Base-by-base conservation (phyloP, 1,140 invertebrate species). In the Cepaea nemoralis region DNA sequence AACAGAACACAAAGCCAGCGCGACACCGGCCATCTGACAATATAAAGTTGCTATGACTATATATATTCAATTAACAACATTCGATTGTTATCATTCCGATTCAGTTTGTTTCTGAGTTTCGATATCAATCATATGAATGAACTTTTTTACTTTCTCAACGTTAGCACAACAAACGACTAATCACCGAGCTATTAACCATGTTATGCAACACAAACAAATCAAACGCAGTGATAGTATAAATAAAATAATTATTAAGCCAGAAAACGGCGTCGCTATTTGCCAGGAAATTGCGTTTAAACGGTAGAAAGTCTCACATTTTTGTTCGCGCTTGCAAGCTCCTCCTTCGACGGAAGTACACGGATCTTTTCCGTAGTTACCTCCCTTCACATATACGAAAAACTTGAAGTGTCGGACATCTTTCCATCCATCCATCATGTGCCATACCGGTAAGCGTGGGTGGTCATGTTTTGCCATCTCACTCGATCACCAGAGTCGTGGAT, bases 341-440 rank as follows among this genome's bases (percentile, higher is more conserved):
- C 55, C 55, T 59, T 59, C 55, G 55, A 24, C 55, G 55, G 55
- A 59, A 59, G 55, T 59, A 24, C 55, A 59, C 55, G 14, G 24
- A 59, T 59, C n/a, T n/a, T 59, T 24, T 59, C 55, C 55, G 14
- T 59, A 59, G 55, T 59, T 59, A 59, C 55, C 55, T 59, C 55
- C 55, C 55, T 59, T 59, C n/a, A n/a, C n/a, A n/a, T n/a, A n/a
- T n/a, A n/a, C n/a, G n/a, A n/a, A n/a, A n/a, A n/a, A n/a, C n/a
- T n/a, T n/a, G n/a, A n/a, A n/a, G n/a, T n/a, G n/a, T n/a, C n/a
- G n/a, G n/a, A n/a, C n/a, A n/a, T n/a, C n/a, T n/a, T n/a, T n/a
- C n/a, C n/a, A n/a, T n/a, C n/a, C n/a, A n/a, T n/a, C n/a, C n/a
- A n/a, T n/a, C n/a, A n/a, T n/a, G n/a, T n/a, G n/a, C n/a, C n/a